Evolutionary conservation across 2,888 invertebrate genomes (phyloP).

Genomic region (Mythimna pallens): DNA sequence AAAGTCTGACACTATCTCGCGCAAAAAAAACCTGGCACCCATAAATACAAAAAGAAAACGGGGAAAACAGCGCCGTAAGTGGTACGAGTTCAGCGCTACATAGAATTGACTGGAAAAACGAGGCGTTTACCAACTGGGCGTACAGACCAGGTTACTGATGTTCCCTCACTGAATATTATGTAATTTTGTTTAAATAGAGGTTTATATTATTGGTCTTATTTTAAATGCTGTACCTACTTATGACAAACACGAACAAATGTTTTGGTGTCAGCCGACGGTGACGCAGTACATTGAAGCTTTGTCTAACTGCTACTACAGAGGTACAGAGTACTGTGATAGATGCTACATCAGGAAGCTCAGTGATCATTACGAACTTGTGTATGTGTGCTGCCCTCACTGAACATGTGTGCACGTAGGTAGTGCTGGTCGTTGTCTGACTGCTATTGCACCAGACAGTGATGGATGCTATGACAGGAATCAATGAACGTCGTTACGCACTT

Average conservation of each 20-base stretch:
- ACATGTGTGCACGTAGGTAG: neutral
- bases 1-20: too few relatives aligned
- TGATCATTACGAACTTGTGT: neutral
- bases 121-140: too few relatives aligned
- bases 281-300: neutral
- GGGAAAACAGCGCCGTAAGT: too few relatives aligned
- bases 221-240: too few relatives aligned
- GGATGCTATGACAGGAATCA: neutral
- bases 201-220: too few relatives aligned
- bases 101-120: too few relatives aligned
- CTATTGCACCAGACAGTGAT: neutral
- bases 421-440: neutral
- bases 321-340: neutral
- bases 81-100: too few relatives aligned
- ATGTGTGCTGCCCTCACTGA: neutral
- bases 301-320: neutral
- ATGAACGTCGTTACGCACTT: slow-evolving; percentile 90
- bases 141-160: too few relatives aligned
- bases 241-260: slow-evolving; percentile 4
- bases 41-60: too few relatives aligned
- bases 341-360: neutral
- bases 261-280: neutral
- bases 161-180: too few relatives aligned
- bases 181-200: too few relatives aligned
- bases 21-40: too few relatives aligned